phyloP scores from a whole-genome alignment of 2,113 vertebrate species.

The Leiothrix lutea region DNA sequence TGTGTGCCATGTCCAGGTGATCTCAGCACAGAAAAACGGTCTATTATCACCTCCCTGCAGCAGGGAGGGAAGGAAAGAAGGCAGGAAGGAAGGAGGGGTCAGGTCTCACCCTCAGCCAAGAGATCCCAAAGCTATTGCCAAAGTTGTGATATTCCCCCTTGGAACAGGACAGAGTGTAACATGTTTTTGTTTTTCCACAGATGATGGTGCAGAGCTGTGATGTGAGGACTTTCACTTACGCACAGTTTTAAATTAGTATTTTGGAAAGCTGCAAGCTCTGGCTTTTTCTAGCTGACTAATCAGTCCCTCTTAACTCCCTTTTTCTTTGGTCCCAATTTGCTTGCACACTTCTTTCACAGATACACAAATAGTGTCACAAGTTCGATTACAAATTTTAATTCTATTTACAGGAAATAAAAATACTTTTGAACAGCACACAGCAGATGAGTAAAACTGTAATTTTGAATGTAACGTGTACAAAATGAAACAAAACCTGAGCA shows the following conservation, averaged over 20 bases:
- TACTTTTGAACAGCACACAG: constrained; percentile 43
- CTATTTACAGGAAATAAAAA: constrained; percentile 75
- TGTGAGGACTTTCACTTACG: background rate
- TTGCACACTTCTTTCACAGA: constrained; percentile 30
- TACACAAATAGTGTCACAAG: constrained; percentile 53
- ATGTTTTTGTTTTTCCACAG: constrained; percentile 65
- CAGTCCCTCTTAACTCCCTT: constrained; percentile 31
- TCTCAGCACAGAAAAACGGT: background rate
- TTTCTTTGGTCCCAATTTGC: constrained; percentile 24
- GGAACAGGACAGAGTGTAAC: background rate
- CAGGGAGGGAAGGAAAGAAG: background rate
- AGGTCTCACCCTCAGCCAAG: background rate
- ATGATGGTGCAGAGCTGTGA: constrained; percentile 72
- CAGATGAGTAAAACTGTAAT: constrained; percentile 28
- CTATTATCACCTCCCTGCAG: background rate
- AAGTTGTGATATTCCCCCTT: background rate
- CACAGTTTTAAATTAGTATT: constrained; percentile 22
- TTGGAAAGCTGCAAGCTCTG: constrained; percentile 20
- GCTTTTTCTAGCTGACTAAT: constrained; percentile 51
- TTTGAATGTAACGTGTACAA: background rate
- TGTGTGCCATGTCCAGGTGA: background rate
- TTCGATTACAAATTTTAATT: constrained; percentile 73
- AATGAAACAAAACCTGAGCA: background rate
- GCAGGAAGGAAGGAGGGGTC: background rate
- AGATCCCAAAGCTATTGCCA: background rate